Evolutionary conservation across 2,113 vertebrate species (phyloP).

Genomic region (Pavo muticus): DNA sequence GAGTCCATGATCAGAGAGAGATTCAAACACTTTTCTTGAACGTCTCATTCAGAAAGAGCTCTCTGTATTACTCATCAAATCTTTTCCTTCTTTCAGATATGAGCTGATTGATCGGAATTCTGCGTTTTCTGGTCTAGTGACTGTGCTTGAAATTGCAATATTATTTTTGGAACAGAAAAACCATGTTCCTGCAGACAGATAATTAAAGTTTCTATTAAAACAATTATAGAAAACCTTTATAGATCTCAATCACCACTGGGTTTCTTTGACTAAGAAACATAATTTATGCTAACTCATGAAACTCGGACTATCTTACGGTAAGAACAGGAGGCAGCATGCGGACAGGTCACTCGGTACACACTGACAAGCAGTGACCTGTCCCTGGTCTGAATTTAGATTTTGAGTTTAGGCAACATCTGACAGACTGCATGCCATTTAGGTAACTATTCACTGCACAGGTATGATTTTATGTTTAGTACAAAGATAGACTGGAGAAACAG

Average conservation of each 20-base stretch:
- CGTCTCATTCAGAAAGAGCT: constrained; percentile 26
- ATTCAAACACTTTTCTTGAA: background rate
- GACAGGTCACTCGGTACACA: background rate
- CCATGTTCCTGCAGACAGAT: constrained; percentile 36
- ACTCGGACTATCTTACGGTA: background rate
- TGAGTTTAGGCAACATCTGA: constrained; percentile 33
- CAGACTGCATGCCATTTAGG: constrained; percentile 31
- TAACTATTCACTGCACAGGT: constrained; percentile 14
- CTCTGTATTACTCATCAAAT: constrained; percentile 31
- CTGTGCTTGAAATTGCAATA: constrained; percentile 47
- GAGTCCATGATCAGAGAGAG: background rate
- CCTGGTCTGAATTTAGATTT: background rate
- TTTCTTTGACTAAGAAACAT: constrained; percentile 11
- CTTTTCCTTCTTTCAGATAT: constrained; percentile 36
- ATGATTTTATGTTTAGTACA: constrained; percentile 61
- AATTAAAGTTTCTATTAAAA: constrained; percentile 62
- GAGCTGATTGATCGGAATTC: constrained; percentile 57
- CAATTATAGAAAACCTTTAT: constrained; percentile 10
- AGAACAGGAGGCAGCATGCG: background rate
- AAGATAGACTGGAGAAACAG: constrained; percentile 50
- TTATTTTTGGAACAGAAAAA: constrained; percentile 66
- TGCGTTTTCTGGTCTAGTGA: constrained; percentile 50
- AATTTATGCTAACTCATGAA: background rate
- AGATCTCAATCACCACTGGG: background rate
- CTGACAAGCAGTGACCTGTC: background rate